Percentiles rank a stretch among this genome's conserved stretches.
Evolutionary conservation across 2,113 vertebrate genomes (phyloP).

Genomic region (Halichoeres trimaculatus): DNA sequence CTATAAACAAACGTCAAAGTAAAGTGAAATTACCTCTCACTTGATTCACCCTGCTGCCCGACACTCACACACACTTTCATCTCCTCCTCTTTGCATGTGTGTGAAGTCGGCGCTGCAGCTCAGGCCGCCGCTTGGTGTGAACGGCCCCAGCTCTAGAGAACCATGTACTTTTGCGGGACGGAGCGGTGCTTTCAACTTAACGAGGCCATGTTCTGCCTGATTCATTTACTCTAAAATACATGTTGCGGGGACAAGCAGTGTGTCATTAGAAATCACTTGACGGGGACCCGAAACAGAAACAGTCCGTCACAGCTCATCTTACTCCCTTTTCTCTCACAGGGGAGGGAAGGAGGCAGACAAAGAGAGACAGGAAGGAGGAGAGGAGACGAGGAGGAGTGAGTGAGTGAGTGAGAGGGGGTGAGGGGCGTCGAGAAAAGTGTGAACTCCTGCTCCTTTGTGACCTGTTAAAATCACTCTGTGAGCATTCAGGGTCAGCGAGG

Average conservation of each 20-base stretch:
- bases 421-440: conserved; percentile 60
- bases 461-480: conserved; percentile 66
- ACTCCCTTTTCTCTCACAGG: conserved; percentile 1
- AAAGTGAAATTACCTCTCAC: conserved; percentile 9
- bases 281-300: conserved; percentile 56
- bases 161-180: conserved; percentile 66
- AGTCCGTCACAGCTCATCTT: background rate
- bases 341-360: conserved; percentile 34
- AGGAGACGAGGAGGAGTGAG: conserved; percentile 16
- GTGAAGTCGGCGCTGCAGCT: conserved; percentile 25
- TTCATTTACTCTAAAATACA: conserved; percentile 74
- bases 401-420: too few relatives aligned
- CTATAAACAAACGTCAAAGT: conserved; percentile 22
- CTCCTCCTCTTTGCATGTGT: conserved; percentile 28
- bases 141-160: conserved; percentile 37
- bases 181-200: conserved; percentile 71
- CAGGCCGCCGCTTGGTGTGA: conserved; percentile 49
- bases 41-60: background rate
- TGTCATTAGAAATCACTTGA: conserved; percentile 77
- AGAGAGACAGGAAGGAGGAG: conserved; percentile 26
- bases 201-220: conserved; percentile 67
- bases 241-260: conserved; percentile 56
- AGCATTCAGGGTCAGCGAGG: conserved; percentile 71
- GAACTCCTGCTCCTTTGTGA: conserved; percentile 74
- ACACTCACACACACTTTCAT: conserved; percentile 27